Base-by-base conservation (phyloP, 2,888 invertebrate species). In the Asteroscopus sphinx region DNA sequence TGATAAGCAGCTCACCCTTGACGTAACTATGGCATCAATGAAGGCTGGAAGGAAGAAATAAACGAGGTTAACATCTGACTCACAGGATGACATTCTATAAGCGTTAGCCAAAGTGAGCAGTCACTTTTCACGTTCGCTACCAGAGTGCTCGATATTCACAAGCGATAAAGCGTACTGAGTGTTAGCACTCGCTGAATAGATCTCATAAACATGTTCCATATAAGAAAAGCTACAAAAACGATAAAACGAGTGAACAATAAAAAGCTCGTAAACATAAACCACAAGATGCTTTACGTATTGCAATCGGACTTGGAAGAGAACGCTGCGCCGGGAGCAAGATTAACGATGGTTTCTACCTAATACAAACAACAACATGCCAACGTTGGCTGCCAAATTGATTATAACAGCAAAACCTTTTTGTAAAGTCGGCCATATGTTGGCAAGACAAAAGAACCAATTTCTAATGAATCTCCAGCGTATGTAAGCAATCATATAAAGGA, bases 231-330 rank as follows among this genome's bases (percentile, higher is more conserved):
- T 61, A 72, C 57, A 68, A 47, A 65, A 66, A 61, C 75, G 51
- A 68, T 81, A 77, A 83, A 81, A 76, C 63, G 60, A 64, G 48
- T 48, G 68, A 59, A 72, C 76, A 77, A 76, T 82, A 85, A 84
- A 82, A 81, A 56, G 26, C 57, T 69, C 69, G 70, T 83, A 80
- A 84, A 83, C 67, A 65, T 75, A 66, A 70, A 62, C 62, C 53
- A 48, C 60, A 54, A 25, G 56, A 55, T 45, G 52, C 52, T 57
- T 46, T 47, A 54, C 44, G 49, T 60, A 54, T 61, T 63, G 76
- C 63, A 63, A 39, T 57, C 25, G 36, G 61, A 39, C 25, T 64
- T 53, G 15, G 45, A 48, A 54, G 16, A 57, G 40, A 11, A 37
- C 25, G 21, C 21, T 4, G n/a, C n/a, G 16, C 17, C n/a, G 35